Evolutionary conservation across 2,113 vertebrate genomes (phyloP), one percentile per base, ranked within the genome.

Genomic region (Rhadina sibilatrix): DNA sequence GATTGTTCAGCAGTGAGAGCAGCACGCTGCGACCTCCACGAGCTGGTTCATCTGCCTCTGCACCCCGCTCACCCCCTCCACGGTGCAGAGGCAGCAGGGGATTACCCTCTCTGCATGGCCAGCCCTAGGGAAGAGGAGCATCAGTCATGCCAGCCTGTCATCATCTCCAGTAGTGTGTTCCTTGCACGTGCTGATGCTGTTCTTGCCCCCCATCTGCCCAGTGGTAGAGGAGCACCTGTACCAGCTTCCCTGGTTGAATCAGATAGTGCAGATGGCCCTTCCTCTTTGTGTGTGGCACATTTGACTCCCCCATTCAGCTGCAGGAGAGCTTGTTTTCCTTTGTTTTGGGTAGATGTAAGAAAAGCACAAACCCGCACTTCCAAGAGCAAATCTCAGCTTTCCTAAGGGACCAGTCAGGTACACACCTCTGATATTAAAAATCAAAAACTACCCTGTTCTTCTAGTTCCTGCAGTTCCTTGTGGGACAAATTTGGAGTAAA

Each of bases 221-320:
- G 24, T 25, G 13, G 44, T 6, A 20, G 21, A 78, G 37, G 33
- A 46, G 46, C 52, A 85, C 66, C 74, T 47, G 59, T 46, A 60
- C 53, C 78, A 87, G 37, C 68, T 49, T 83, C 89, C 56, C 16
- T 35, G 61, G 37, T 12, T 72, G 40, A 71, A 61, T 88, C 74
- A 82, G 87, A 90, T 27, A 68, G 76, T 92, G 80, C 89, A 96
- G 94, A 94, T 95, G 93, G 91, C 79, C 79, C 47, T 54, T 87
- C 75, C 61, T 89, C 77, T 82, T 93, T 95, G 93, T 94, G 44
- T 61, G 77, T 70, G 57, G 40, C 37, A 2, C 2, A 3, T 75
- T 92, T 46, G 31, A 85, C 74, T 87, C 46, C 69, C 50, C 52
- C 46, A 75, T 97, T 94, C 92, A 96, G 89, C 77, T 61, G 57